Evolutionary conservation across 2,888 invertebrate genomes (phyloP).

Genomic region (Drosophila lutescens): DNA sequence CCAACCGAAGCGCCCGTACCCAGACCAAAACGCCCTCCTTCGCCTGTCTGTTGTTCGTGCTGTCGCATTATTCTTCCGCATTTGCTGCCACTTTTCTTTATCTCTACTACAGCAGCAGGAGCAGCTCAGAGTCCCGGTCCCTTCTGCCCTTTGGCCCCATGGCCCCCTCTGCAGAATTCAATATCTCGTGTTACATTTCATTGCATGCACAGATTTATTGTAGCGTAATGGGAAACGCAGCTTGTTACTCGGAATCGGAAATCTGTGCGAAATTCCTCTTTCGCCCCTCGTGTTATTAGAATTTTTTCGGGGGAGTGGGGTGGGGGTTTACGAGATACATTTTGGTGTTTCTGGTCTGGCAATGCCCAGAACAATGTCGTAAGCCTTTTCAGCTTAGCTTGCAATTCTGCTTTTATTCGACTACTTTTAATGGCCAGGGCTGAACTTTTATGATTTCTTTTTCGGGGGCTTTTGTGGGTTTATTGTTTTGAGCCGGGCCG

Average conservation of each 20-base stretch:
- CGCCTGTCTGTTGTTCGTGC: slow-evolving; percentile 69
- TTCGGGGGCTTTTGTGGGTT: slow-evolving; percentile 24
- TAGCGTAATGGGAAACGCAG: slow-evolving; percentile 50
- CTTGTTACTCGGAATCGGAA: slow-evolving; percentile 34
- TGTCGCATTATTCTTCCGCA: slow-evolving; percentile 80
- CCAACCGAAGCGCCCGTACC: not conserved
- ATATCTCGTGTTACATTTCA: slow-evolving; percentile 81
- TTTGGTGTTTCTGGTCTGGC: slow-evolving; percentile 14
- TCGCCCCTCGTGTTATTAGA: slow-evolving; percentile 25
- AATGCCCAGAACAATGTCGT: slow-evolving; percentile 36
- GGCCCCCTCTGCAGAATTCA: slow-evolving; percentile 66
- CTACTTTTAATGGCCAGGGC: slow-evolving; percentile 42
- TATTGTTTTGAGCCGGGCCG: slow-evolving; percentile 32
- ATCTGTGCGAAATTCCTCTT: slow-evolving; percentile 24
- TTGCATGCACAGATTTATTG: slow-evolving; percentile 77
- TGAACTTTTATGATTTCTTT: slow-evolving; percentile 46
- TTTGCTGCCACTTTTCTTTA: slow-evolving; percentile 81
- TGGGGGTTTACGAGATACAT: slow-evolving; percentile 27
- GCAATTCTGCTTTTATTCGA: slow-evolving; percentile 36
- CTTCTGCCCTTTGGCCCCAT: slow-evolving; percentile 30
- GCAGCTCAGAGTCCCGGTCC: slow-evolving; percentile 20
- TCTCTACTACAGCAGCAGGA: slow-evolving; percentile 50
- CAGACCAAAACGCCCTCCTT: slow-evolving; percentile 3
- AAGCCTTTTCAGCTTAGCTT: slow-evolving; percentile 44
- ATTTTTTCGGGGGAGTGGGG: not conserved